A percentile compares a stretch with the other conserved stretches of the same genome.
phyloP scores from a whole-genome alignment of 2,888 invertebrate genomes.

The Hoplodrina blanda region DNA sequence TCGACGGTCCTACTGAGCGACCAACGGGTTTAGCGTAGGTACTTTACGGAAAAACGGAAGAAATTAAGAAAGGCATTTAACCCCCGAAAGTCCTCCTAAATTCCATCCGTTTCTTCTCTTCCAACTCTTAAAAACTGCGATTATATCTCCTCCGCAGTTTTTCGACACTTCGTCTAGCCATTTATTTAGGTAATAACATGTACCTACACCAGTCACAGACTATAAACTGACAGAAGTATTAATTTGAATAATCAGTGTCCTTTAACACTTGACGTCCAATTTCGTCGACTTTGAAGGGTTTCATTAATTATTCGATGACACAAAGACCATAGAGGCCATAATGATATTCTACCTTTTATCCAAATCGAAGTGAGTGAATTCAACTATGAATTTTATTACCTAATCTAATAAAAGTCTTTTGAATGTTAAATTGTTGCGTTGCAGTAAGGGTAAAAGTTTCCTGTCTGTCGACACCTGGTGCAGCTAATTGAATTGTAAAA shows the following conservation, averaged over 20 bases:
- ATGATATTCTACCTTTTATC: slow-evolving; percentile 26
- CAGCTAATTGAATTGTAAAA: slow-evolving; percentile 89
- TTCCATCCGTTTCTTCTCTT: not conserved
- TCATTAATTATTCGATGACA: not conserved
- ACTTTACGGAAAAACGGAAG: no score
- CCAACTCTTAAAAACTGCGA: no score
- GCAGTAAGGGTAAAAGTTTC: slow-evolving; percentile 78
- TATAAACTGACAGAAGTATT: no score
- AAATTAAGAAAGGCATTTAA: no score
- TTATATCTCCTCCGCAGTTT: no score
- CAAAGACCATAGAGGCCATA: not conserved
- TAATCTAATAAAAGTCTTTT: slow-evolving; percentile 76
- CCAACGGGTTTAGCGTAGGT: no score
- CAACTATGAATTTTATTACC: slow-evolving; percentile 79
- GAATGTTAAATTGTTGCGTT: slow-evolving; percentile 80
- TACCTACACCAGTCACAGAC: no score
- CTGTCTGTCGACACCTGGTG: slow-evolving; percentile 85
- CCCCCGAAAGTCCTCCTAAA: not conserved
- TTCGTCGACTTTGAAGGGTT: not conserved
- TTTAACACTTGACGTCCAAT: no score
- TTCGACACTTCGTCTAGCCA: no score
- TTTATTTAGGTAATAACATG: no score
- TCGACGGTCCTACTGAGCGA: no score
- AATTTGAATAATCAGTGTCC: no score
- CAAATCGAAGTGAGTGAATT: slow-evolving; percentile 63